These are phyloP conservation scores for Galerucella nymphaeae DNA, from an alignment of 2,888 invertebrate species.

Conservation along the genomic window DNA sequence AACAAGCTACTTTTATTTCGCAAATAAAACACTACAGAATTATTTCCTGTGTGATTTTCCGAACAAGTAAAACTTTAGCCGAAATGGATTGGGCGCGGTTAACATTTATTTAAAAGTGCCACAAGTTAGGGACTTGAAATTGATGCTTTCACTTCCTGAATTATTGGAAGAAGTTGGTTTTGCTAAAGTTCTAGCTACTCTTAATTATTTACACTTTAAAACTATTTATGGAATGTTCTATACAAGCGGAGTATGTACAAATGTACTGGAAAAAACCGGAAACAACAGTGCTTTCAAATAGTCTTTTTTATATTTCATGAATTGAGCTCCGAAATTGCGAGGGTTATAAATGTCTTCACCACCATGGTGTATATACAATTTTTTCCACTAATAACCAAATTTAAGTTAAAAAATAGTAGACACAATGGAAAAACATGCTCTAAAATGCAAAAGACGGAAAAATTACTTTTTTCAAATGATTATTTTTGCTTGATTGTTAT, in stretches of 20 bases:
- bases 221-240: neutral
- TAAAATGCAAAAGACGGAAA: too few relatives aligned
- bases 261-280: too few relatives aligned
- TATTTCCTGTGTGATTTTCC: neutral
- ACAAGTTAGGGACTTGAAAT: constrained; percentile 29
- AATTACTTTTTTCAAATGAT: too few relatives aligned
- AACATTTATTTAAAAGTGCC: constrained; percentile 34
- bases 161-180: constrained; percentile 18
- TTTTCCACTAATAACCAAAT: too few relatives aligned
- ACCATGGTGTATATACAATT: too few relatives aligned
- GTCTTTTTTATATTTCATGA: too few relatives aligned
- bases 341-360: too few relatives aligned
- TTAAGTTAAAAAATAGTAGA: too few relatives aligned
- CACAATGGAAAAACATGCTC: too few relatives aligned
- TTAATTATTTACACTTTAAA: neutral
- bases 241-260: neutral
- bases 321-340: too few relatives aligned
- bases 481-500: too few relatives aligned
- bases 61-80: constrained; percentile 22
- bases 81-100: constrained; percentile 39
- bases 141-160: constrained; percentile 15
- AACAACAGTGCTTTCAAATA: too few relatives aligned
- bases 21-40: constrained; percentile 7
- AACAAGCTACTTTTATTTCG: neutral
- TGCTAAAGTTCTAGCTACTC: neutral